Evolutionary conservation across 2,888 invertebrate species (phyloP), one percentile per base, ranked within the genome.

Genomic region (Loripinus fragilis): DNA sequence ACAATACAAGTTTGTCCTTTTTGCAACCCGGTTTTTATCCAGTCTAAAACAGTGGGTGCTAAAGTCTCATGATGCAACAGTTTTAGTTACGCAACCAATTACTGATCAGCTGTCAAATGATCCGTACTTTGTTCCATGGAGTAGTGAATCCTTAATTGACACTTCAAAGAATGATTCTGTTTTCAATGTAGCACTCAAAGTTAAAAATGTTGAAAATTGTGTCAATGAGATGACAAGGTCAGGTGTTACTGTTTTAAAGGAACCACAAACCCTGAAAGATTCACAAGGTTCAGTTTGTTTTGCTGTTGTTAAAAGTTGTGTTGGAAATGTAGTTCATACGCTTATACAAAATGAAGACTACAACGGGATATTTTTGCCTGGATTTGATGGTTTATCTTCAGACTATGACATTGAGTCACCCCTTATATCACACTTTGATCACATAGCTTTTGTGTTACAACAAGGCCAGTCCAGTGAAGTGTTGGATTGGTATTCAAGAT

Each of bases 301-400:
- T 76, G 93, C 94, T 3, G 88, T 93, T 2, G 88, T 94, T 7
- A 90, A 90, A 71, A 94, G 94, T 12, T 91, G 92, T 81, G 91
- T 94, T 68, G 94, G 94, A 0, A 94, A 94, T 86, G 92, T 94
- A 8, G 87, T 93, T 23, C 94, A 94, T 80, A 94, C 94, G 0
- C 81, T 94, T 2, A 84, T 94, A n/a, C 90, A 94, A 76, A 91
- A 90, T 67, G 80, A 77, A n/a, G 73, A 87, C n/a, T 94, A 94
- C 78, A 78, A 71, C 0, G 94, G 94, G 0, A 72, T 83, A 42
- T 94, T 94, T 85, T 88, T 94, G 28, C 94, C 94, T 2, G 93
- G 92, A 15, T 94, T 94, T 85, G 72, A 74, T 0, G 10, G 41
- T 12, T 48, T 73, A 8, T 70, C 60, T 30, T 66, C 74, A 23